Percentiles rank a stretch among this genome's conserved stretches.
Evolutionary conservation across 1,140 invertebrate species (phyloP).

Genomic region (Camponotus vicinus): DNA sequence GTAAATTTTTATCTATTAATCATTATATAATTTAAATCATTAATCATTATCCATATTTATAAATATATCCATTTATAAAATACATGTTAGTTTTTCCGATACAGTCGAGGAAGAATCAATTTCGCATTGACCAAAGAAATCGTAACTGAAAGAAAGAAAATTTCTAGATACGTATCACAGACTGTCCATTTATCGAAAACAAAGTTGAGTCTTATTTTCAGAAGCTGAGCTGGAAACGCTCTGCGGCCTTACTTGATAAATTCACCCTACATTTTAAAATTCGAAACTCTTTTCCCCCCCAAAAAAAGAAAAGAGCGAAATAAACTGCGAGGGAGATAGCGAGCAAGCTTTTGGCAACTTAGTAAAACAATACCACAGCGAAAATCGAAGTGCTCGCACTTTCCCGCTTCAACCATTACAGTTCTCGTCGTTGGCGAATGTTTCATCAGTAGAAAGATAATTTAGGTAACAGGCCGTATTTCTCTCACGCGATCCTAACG

Average conservation of each 20-base stretch:
- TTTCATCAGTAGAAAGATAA: constrained; percentile 47
- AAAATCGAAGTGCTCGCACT: constrained; percentile 12
- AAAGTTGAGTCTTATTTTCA: constrained; percentile 58
- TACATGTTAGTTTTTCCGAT: neutral
- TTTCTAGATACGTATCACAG: constrained; percentile 13
- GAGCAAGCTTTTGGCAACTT: constrained; percentile 34
- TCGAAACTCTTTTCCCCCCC: constrained; percentile 15
- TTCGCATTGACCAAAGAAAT: neutral
- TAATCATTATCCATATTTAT: too few relatives aligned
- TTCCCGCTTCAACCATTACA: neutral
- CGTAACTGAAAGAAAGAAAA: neutral
- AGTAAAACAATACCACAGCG: constrained; percentile 43
- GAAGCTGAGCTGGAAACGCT: constrained; percentile 18
- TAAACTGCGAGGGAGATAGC: neutral
- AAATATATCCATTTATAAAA: neutral
- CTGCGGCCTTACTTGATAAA: constrained; percentile 26
- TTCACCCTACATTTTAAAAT: constrained; percentile 39
- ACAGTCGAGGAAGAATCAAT: neutral
- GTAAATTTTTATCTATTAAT: too few relatives aligned
- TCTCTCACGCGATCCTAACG: constrained; percentile 43
- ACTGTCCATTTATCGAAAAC: constrained; percentile 49
- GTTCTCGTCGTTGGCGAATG: constrained; percentile 40
- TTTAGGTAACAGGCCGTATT: constrained; percentile 64
- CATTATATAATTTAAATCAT: too few relatives aligned
- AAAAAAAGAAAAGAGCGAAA: constrained; percentile 12